Evolutionary conservation across 2,113 vertebrate species (phyloP), one percentile per base, ranked within the genome.

Genomic region (Myiozetetes cayanensis): DNA sequence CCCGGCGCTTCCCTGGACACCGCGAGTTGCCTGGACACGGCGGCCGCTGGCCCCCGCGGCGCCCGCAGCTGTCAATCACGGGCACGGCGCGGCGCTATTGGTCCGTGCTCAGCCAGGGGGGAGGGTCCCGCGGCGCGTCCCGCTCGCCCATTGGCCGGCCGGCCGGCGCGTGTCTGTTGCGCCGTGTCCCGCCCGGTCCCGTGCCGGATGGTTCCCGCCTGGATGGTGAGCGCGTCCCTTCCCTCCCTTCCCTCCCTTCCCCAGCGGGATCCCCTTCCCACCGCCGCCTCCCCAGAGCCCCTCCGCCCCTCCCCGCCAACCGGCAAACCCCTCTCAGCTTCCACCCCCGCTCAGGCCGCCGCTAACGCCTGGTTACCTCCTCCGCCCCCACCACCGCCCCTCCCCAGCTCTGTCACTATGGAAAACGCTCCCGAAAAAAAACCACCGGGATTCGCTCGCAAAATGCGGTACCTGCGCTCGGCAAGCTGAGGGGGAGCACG

Each of bases 191-290:
- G 82, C 39, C 22, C 37, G 9, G 58, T 53, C 1, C n/a, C 6
- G 52, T 35, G 5, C 63, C 14, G 41, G 11, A 10, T 19, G 10
- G 17, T 67, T 66, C 72, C 52, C 67, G 39, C 58, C 58, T 37
- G 39, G 61, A 96, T 96, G 96, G 96, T 96, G 90, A 95, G 96
- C 67, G 47, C 10, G 37, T 33, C n/a, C 78, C 8, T 31, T 31
- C 28, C 30, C 31, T 53, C 27, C 49, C 14, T 27, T 27, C 25
- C 50, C 14, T 28, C 16, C 25, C 49, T 50, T 50, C 30, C 22
- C 19, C 70, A 55, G 62, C 76, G 47, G 46, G 37, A 27, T 41
- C 58, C 37, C 59, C 44, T 56, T 35, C 19, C 85, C 47, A 55
- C 49, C 47, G 37, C 63, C 46, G 31, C 37, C 14, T 76, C 53